Base-by-base conservation (phyloP, 2,888 invertebrate species). In the Nephrotoma guestfalica region DNA sequence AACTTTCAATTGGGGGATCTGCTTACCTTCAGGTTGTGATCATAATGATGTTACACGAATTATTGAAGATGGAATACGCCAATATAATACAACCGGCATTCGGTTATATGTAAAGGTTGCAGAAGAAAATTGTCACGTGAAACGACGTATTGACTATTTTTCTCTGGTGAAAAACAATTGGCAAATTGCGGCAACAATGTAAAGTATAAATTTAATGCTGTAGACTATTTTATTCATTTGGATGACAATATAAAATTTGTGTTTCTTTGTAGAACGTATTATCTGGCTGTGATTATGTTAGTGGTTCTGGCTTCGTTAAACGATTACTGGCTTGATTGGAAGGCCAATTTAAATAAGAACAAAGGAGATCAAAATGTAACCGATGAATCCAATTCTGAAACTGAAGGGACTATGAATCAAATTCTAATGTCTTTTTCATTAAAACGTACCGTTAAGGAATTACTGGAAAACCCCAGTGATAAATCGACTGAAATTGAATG, bases 1-100 rank as follows among this genome's bases (percentile, higher is more conserved):
- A 41, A 94, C 94, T 88, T 91, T 94, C 88, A 94, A 94, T 89
- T 95, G 95, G 95, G 95, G 94, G 0, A 90, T 95, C 30, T 95
- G 95, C 89, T 91, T 95, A 86, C 95, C 95, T 0, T 92, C 94
- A 4, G 93, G 93, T 9, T 95, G 95, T 89, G 92, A 93, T 30
- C 92, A 93, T 40, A 92, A 93, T 84, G 93, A 94, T 89, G 94
- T 94, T 18, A 93, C 93, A 88, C 5, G 41, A 41, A 86, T 86
- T n/a, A 41, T 86, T 7, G 40, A 43, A 2, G 45, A 86, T 43
- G 86, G 87, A 5, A 90, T 91, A 1, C 92, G 93, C 86, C 93
- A 93, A 84, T 94, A 94, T 89, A 93, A 93, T 87, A 93, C 93
- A 0, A 90, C 93, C 11, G 93, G 94, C 57, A 90, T 95, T 87